phyloP scores from a whole-genome alignment of 2,888 invertebrate species.

The Chloromyia formosa region DNA sequence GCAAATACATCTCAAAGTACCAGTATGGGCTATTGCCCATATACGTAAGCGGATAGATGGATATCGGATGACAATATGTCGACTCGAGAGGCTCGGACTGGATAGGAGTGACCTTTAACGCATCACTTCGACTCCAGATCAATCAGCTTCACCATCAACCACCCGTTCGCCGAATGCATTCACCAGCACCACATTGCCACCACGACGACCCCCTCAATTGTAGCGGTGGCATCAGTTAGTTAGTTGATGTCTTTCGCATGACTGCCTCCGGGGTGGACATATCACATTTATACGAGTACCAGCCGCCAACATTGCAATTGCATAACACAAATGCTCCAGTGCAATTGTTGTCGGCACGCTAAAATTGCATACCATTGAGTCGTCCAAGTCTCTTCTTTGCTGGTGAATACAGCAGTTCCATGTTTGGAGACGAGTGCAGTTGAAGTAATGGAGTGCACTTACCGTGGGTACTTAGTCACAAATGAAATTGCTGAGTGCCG shows the following conservation, averaged over 20 bases:
- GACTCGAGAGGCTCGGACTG: neutral
- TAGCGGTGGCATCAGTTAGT: conserved; percentile 2
- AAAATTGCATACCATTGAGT: neutral
- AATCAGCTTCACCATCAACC: conserved; percentile 1
- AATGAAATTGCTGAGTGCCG: no score
- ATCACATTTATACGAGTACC: neutral
- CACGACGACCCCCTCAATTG: neutral
- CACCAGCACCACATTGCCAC: no score
- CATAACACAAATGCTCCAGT: conserved; percentile 34
- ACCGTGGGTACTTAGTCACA: neutral
- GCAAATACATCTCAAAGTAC: neutral
- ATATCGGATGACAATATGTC: neutral
- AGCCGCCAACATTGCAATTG: conserved; percentile 27
- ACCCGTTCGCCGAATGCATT: neutral
- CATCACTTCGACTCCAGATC: conserved; percentile 44
- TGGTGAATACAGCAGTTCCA: conserved; percentile 5
- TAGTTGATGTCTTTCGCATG: neutral
- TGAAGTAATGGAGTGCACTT: conserved; percentile 9
- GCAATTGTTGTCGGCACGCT: conserved; percentile 22
- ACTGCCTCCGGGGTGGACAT: conserved; percentile 32
- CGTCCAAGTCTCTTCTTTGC: neutral
- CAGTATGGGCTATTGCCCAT: no score
- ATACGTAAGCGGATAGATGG: no score
- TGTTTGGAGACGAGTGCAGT: conserved; percentile 20
- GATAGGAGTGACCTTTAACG: conserved; percentile 47